phyloP scores from a whole-genome alignment of 2,797 vertebrate species.

The Danio aesculapii region DNA sequence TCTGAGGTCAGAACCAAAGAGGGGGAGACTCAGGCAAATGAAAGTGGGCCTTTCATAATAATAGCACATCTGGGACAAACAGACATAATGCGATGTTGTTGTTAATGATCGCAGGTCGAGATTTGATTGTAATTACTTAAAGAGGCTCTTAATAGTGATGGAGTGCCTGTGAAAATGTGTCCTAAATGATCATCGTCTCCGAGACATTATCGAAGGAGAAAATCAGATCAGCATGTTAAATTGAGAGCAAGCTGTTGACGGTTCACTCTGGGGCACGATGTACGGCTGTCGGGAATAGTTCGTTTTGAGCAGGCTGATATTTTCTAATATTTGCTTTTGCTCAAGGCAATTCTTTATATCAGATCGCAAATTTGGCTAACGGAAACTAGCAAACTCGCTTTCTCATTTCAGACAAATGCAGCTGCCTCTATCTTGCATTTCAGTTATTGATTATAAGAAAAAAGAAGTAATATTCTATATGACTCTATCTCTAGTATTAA shows the following conservation, averaged over 20 bases:
- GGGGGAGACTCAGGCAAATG: conserved; percentile 62
- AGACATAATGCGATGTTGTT: conserved; percentile 66
- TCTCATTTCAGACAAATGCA: neutral
- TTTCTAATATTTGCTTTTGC: neutral
- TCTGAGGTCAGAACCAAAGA: conserved; percentile 64
- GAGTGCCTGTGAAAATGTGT: conserved; percentile 44
- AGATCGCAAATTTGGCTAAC: neutral
- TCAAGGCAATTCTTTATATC: neutral
- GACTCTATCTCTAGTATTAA: neutral
- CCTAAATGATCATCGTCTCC: conserved; percentile 40
- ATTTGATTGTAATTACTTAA: conserved; percentile 73
- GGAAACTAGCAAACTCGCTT: neutral
- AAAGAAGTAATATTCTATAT: too few relatives aligned
- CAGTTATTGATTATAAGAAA: neutral
- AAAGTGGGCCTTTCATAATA: conserved; percentile 68
- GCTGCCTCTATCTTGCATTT: neutral
- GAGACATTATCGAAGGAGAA: conserved; percentile 11
- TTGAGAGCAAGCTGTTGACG: conserved; percentile 20
- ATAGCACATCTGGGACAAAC: conserved; percentile 73
- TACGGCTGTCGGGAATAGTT: neutral
- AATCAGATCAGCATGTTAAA: conserved; percentile 37
- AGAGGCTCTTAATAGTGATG: conserved; percentile 52
- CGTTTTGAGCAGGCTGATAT: neutral
- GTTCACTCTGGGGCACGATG: neutral
- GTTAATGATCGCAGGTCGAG: conserved; percentile 70